Evolutionary conservation across 2,113 vertebrate species (phyloP).

Genomic region (Bos javanicus): DNA sequence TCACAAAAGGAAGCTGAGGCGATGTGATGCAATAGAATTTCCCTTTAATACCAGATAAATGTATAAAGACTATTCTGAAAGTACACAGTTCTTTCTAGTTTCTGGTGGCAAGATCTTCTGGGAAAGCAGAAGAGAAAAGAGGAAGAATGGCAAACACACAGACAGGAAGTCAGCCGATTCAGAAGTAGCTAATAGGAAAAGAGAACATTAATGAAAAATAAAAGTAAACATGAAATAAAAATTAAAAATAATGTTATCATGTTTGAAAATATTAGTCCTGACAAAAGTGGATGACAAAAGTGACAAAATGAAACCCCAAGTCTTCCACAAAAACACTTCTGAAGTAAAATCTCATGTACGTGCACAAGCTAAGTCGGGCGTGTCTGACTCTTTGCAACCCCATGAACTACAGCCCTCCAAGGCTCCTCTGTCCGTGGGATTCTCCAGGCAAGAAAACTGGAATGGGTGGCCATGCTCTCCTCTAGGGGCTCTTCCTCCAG

Average conservation of each 20-base stretch:
- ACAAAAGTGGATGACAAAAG: background rate
- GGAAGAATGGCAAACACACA: background rate
- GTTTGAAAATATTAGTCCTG: background rate
- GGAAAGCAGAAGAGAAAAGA: constrained; percentile 50
- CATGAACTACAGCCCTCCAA: background rate
- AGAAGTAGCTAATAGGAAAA: background rate
- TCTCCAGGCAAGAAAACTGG: background rate
- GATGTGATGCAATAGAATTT: constrained; percentile 3
- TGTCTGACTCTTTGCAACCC: background rate
- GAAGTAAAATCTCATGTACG: background rate
- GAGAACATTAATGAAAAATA: background rate
- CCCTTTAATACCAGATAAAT: background rate
- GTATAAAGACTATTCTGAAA: background rate
- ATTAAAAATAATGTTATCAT: background rate
- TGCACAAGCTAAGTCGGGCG: background rate
- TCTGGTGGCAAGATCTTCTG: background rate
- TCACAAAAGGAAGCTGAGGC: background rate
- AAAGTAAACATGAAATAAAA: constrained; percentile 5
- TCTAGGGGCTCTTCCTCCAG: background rate
- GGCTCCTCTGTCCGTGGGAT: background rate
- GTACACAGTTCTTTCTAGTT: background rate
- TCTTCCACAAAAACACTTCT: background rate
- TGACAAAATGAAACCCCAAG: background rate
- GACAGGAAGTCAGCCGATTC: background rate
- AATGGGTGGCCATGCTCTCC: background rate